A percentile compares a stretch with the other conserved stretches of the same genome.
These are phyloP conservation scores for Erinaceus europaeus DNA, from an alignment of 2,113 vertebrate genomes.

Conservation along the genomic window DNA sequence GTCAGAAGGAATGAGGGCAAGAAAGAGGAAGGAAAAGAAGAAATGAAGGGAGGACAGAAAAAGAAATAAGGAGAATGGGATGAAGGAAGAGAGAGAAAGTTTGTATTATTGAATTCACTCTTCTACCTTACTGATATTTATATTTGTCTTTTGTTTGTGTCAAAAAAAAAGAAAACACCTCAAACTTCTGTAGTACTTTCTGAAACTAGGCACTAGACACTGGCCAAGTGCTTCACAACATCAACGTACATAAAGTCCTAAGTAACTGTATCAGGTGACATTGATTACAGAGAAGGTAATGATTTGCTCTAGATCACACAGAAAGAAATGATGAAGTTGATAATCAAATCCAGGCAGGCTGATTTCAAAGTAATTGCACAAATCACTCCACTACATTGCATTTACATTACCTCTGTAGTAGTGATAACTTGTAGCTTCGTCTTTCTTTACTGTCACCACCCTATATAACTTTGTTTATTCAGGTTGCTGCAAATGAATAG, in stretches of 20 bases:
- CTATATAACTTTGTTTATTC: background rate
- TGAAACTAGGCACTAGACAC: background rate
- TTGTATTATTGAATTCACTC: too few species aligned
- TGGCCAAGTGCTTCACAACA: background rate
- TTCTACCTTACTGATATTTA: too few species aligned
- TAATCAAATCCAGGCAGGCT: background rate
- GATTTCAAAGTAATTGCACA: background rate
- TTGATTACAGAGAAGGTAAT: background rate
- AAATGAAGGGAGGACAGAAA: too few species aligned
- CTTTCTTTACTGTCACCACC: background rate
- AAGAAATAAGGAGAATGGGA: too few species aligned
- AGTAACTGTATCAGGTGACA: background rate
- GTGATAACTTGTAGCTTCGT: background rate
- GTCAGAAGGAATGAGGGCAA: too few species aligned
- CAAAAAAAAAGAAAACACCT: too few species aligned
- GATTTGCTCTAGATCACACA: background rate
- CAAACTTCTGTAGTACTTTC: background rate
- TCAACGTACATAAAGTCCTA: background rate
- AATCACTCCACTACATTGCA: fast-evolving
- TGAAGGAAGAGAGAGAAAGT: too few species aligned
- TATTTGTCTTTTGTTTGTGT: too few species aligned
- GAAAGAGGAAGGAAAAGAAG: too few species aligned
- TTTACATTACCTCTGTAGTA: background rate
- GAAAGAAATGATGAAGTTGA: background rate
- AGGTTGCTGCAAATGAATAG: slow-evolving; percentile 6